Percentiles rank a stretch among this genome's conserved stretches.
phyloP scores from a whole-genome alignment of 1,140 invertebrate species.

The Trypoxylus dichotomus region DNA sequence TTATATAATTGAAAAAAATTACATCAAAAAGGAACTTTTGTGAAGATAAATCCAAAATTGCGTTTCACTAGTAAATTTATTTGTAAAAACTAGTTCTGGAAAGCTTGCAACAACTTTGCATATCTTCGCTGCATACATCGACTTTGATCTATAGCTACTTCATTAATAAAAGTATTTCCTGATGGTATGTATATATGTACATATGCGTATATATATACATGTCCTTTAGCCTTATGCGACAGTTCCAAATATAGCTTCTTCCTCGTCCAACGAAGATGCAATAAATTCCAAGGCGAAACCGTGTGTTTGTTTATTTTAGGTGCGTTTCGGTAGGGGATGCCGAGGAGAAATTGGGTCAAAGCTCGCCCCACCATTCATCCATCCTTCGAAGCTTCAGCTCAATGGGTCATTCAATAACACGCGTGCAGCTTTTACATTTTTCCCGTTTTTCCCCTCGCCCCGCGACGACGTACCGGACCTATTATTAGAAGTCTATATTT shows the following conservation, averaged over 20 bases:
- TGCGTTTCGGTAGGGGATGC: slow-evolving; percentile 30
- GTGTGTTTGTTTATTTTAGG: slow-evolving; percentile 38
- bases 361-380: slow-evolving; percentile 32
- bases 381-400: slow-evolving; percentile 34
- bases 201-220: too few species aligned
- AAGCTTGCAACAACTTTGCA: too few species aligned
- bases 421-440: slow-evolving; percentile 24
- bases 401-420: slow-evolving; percentile 45
- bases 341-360: slow-evolving; percentile 38
- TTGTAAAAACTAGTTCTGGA: too few species aligned
- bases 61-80: too few species aligned
- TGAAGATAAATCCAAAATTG: too few species aligned
- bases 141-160: too few species aligned
- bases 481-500: neutral
- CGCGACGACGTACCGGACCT: neutral
- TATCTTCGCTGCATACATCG: too few species aligned
- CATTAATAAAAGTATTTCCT: too few species aligned
- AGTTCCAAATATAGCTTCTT: neutral
- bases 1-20: too few species aligned
- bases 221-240: neutral
- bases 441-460: neutral
- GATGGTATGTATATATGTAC: too few species aligned
- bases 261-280: neutral
- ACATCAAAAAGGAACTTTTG: too few species aligned
- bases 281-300: slow-evolving; percentile 25